Percentiles rank a stretch among this genome's conserved stretches.
Evolutionary conservation across 64 coral and sea anemone genomes (phyloP).

Genomic region (Pocillopora verrucosa): DNA sequence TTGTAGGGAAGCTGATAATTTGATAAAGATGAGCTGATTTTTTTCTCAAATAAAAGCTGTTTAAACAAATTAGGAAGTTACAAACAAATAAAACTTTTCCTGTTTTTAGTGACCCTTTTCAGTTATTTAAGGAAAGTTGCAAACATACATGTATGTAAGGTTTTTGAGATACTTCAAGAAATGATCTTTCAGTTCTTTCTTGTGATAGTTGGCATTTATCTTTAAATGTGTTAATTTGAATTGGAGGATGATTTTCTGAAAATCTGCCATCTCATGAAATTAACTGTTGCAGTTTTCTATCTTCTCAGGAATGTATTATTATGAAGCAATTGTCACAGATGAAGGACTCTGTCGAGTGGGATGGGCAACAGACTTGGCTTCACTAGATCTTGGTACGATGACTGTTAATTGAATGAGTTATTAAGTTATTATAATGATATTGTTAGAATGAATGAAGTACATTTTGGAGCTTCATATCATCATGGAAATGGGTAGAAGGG

Average conservation of each 20-base stretch:
- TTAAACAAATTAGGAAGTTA: too few species aligned
- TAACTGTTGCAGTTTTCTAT: neutral
- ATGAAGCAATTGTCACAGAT: conserved; percentile 94
- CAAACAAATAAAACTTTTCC: too few species aligned
- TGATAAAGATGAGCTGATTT: too few species aligned
- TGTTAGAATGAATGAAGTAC: neutral
- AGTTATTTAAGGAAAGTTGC: too few species aligned
- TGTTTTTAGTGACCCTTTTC: too few species aligned
- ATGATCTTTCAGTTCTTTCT: too few species aligned
- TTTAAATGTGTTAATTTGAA: neutral
- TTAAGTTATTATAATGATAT: neutral
- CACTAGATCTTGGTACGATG: conserved; percentile 68
- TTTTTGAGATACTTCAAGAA: too few species aligned
- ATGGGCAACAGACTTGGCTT: conserved; percentile 86
- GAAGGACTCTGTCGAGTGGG: conserved; percentile 93
- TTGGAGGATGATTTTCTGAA: neutral
- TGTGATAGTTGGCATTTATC: too few species aligned
- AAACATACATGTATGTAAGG: too few species aligned
- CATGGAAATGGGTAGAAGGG: too few species aligned
- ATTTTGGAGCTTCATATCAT: too few species aligned
- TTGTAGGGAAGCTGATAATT: neutral
- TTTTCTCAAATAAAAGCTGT: too few species aligned
- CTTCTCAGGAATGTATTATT: conserved; percentile 80
- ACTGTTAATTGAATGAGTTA: neutral
- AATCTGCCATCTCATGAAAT: neutral